These are phyloP conservation scores for Brenthis daphne DNA, from an alignment of 2,888 invertebrate genomes.

Conservation along the genomic window DNA sequence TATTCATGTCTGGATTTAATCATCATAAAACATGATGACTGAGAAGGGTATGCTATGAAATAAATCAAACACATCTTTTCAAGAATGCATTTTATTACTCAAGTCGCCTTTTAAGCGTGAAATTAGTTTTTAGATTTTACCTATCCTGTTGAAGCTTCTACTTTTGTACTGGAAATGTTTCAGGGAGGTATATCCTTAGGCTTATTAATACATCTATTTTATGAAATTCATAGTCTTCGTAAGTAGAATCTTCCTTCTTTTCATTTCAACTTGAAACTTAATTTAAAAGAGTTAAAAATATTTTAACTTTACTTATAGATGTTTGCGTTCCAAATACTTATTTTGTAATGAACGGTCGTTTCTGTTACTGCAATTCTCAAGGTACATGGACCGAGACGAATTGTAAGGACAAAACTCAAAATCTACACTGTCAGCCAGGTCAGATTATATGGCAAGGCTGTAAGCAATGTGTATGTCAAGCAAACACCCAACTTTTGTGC, in stretches of 20 bases:
- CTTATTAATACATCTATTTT: slow-evolving; percentile 51
- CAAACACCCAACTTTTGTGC: slow-evolving; percentile 59
- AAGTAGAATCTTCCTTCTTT: slow-evolving; percentile 45
- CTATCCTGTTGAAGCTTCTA: slow-evolving; percentile 35
- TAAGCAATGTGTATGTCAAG: slow-evolving; percentile 65
- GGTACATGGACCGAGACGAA: slow-evolving; percentile 60
- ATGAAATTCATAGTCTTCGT: slow-evolving; percentile 49
- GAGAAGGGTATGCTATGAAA: slow-evolving; percentile 1
- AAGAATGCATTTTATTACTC: slow-evolving; percentile 47
- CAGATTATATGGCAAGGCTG: slow-evolving; percentile 65
- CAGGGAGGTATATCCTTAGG: slow-evolving; percentile 54
- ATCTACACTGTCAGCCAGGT: slow-evolving; percentile 58
- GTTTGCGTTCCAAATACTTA: slow-evolving; percentile 66
- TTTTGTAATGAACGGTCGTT: slow-evolving; percentile 56
- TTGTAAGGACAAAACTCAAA: slow-evolving; percentile 52
- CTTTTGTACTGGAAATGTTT: slow-evolving; percentile 53
- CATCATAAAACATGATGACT: not conserved
- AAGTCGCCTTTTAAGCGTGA: slow-evolving; percentile 47
- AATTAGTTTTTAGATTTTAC: slow-evolving; percentile 46
- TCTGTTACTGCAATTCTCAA: slow-evolving; percentile 60
- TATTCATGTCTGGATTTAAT: too few species aligned
- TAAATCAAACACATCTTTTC: slow-evolving; percentile 48
- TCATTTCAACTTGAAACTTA: slow-evolving; percentile 4
- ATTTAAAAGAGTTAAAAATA: slow-evolving; percentile 6
- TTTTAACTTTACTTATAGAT: slow-evolving; percentile 47